Conservation (phyloP, 2,888 invertebrate species). For the Acanthosoma haemorrhoidale region DNA sequence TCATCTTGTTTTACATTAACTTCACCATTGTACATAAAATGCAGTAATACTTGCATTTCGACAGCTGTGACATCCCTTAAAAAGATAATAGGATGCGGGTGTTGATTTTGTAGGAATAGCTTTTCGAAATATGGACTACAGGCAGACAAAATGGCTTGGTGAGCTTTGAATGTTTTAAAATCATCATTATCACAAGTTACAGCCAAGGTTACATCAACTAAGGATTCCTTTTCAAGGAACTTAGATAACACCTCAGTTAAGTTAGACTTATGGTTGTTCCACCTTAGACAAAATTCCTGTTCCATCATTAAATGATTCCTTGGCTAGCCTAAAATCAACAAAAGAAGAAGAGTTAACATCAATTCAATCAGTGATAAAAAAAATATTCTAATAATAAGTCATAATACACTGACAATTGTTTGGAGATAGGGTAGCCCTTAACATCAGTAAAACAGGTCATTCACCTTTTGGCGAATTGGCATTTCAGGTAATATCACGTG, state of each 20-base stretch:
- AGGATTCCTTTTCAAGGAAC: constrained; percentile 77
- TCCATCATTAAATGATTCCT: constrained; percentile 46
- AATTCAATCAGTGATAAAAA: neutral
- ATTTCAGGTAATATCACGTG: constrained; percentile 22
- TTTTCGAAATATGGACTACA: constrained; percentile 92
- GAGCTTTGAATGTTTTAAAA: constrained; percentile 64
- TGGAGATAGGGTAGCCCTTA: neutral
- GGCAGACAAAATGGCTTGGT: constrained; percentile 87
- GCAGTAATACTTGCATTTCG: constrained; percentile 82
- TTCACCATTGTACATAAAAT: constrained; percentile 91
- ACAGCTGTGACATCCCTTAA: constrained; percentile 85
- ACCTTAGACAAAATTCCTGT: constrained; percentile 84
- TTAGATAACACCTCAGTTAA: constrained; percentile 84
- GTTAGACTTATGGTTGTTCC: constrained; percentile 91
- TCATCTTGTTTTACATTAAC: constrained; percentile 88
- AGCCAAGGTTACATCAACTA: constrained; percentile 88
- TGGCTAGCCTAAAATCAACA: constrained; percentile 33
- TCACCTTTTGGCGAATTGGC: constrained; percentile 34
- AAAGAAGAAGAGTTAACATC: constrained; percentile 30
- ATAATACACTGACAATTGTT: neutral
- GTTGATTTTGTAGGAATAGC: constrained; percentile 77
- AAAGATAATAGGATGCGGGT: constrained; percentile 88
- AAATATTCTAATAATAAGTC: neutral
- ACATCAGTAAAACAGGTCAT: constrained; percentile 35
- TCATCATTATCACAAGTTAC: constrained; percentile 80